These are phyloP conservation scores for Thecocarcelia acutangulata DNA, from an alignment of 2,888 invertebrate genomes.

Conservation along the genomic window DNA sequence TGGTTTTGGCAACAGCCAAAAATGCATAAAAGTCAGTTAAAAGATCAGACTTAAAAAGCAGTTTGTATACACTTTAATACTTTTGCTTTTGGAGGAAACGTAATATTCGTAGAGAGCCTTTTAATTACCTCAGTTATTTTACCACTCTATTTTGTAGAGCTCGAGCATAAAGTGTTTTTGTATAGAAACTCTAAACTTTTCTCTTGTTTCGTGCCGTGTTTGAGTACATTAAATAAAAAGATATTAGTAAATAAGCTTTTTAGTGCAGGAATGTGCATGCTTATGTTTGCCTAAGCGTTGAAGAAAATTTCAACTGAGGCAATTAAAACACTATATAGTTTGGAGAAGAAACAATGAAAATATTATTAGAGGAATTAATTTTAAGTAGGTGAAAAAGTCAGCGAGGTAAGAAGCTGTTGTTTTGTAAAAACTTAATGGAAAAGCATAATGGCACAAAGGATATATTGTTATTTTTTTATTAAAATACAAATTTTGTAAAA, in stretches of 20 bases:
- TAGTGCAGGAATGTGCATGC: constrained; percentile 4
- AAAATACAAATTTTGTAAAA: no score
- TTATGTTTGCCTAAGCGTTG: constrained; percentile 24
- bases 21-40: constrained; percentile 30
- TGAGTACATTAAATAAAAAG: constrained; percentile 25
- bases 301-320: constrained; percentile 8
- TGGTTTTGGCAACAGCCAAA: constrained; percentile 15
- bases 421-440: neutral
- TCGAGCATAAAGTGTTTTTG: neutral
- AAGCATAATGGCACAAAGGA: neutral
- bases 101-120: neutral
- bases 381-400: constrained; percentile 36
- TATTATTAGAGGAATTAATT: neutral
- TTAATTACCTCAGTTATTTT: constrained; percentile 29
- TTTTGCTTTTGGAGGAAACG: neutral
- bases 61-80: neutral
- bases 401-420: neutral
- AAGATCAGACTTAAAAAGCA: neutral
- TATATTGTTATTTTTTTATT: neutral
- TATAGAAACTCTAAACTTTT: neutral
- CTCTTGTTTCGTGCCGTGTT: constrained; percentile 17
- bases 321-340: constrained; percentile 37
- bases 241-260: constrained; percentile 19
- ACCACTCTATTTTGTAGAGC: neutral
- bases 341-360: neutral